Percentiles rank a stretch among this genome's conserved stretches.
These are phyloP conservation scores for Drosophila conformis DNA, from an alignment of 2,888 invertebrate species.

Conservation along the genomic window DNA sequence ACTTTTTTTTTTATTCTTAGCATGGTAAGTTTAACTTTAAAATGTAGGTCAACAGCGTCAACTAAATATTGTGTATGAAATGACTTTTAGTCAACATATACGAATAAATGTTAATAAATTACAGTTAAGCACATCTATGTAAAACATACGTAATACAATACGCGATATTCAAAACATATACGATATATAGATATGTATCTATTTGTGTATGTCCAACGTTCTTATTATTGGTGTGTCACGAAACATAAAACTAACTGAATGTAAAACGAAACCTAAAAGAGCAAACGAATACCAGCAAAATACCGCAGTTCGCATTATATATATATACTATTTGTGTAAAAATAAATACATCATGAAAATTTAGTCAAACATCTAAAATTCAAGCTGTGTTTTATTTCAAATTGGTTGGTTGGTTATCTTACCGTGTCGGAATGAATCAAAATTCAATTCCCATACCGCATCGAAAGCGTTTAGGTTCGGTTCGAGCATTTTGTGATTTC, in stretches of 20 bases:
- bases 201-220: slow-evolving; percentile 22
- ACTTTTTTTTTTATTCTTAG: slow-evolving; percentile 64
- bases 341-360: slow-evolving; percentile 78
- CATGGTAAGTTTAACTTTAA: slow-evolving; percentile 67
- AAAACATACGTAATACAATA: slow-evolving; percentile 20
- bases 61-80: slow-evolving; percentile 40
- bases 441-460: too few relatives aligned
- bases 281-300: slow-evolving; percentile 27
- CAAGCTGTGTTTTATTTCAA: slow-evolving; percentile 34
- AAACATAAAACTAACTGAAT: slow-evolving; percentile 42
- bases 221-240: slow-evolving; percentile 28
- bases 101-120: slow-evolving; percentile 45
- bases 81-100: slow-evolving; percentile 50
- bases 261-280: slow-evolving; percentile 30
- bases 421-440: neutral
- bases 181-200: slow-evolving; percentile 4
- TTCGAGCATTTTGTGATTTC: too few relatives aligned
- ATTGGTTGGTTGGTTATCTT: neutral
- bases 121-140: slow-evolving; percentile 39
- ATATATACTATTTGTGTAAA: slow-evolving; percentile 33
- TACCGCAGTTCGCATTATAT: slow-evolving; percentile 40
- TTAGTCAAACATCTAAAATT: slow-evolving; percentile 72
- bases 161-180: slow-evolving; percentile 9
- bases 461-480: too few relatives aligned
- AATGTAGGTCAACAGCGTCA: slow-evolving; percentile 38